Conservation (phyloP, 64 coral and sea anemone genomes). For the Trachythela sp. region DNA sequence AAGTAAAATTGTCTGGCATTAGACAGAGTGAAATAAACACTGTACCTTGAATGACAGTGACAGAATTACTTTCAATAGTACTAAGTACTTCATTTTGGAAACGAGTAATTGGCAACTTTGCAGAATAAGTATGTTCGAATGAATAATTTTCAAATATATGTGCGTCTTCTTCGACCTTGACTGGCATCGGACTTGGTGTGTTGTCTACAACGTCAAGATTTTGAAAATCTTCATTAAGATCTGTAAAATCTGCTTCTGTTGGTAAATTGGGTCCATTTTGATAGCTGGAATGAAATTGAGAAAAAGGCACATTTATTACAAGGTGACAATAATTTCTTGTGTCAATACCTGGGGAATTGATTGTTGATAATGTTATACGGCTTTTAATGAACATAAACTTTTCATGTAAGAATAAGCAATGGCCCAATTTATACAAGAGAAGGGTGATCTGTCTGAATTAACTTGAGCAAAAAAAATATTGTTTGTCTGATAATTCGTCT, state of each 20-base stretch:
- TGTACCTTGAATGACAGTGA: constrained; percentile 82
- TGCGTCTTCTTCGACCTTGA: constrained; percentile 67
- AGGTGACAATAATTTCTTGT: neutral
- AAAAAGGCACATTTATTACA: no score
- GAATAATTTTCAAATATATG: constrained; percentile 95
- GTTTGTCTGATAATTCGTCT: no score
- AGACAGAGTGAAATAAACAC: neutral
- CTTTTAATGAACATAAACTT: no score
- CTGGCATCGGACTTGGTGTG: constrained; percentile 54
- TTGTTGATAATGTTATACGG: neutral
- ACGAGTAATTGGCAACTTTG: constrained; percentile 67
- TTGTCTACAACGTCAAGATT: neutral
- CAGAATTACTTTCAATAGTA: constrained; percentile 94
- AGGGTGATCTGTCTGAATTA: no score
- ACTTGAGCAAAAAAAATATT: no score
- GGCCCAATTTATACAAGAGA: no score
- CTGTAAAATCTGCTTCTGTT: neutral
- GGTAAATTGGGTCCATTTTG: neutral
- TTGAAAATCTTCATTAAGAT: constrained; percentile 25
- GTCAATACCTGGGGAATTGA: neutral
- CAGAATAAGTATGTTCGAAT: constrained; percentile 84
- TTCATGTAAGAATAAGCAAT: no score
- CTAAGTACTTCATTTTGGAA: constrained; percentile 72
- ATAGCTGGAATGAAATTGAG: neutral
- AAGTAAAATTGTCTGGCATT: neutral